phyloP scores from a whole-genome alignment of 1,140 invertebrate species.

The Ostrea edulis region DNA sequence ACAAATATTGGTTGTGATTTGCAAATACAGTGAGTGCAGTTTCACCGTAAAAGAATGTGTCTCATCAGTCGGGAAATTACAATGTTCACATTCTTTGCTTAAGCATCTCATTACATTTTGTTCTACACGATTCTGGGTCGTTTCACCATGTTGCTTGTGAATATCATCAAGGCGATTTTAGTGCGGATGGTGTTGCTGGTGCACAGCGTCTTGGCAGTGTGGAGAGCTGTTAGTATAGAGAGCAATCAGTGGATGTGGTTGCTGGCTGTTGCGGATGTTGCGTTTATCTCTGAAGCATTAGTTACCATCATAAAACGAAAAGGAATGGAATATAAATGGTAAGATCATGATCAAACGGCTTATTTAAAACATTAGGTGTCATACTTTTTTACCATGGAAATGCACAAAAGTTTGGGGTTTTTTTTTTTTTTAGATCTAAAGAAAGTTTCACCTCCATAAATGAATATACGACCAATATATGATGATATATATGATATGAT shows the following conservation, averaged over 20 bases:
- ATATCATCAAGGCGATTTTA: constrained; percentile 66
- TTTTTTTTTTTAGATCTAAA: no score
- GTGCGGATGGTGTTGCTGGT: constrained; percentile 68
- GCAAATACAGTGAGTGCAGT: background rate
- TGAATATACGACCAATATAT: no score
- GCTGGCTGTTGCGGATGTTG: constrained; percentile 62
- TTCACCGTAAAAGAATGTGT: background rate
- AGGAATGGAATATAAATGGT: constrained; percentile 74
- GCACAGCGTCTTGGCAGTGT: constrained; percentile 70
- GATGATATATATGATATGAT: no score
- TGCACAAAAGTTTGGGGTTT: no score
- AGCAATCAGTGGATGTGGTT: constrained; percentile 65
- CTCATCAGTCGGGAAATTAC: background rate
- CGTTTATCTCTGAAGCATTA: constrained; percentile 65
- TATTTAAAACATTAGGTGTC: no score
- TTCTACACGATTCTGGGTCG: background rate
- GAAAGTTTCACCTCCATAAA: no score
- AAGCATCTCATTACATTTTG: background rate
- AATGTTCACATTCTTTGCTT: background rate
- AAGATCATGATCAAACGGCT: background rate
- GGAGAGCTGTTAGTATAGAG: constrained; percentile 65
- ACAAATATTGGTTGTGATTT: constrained; percentile 26
- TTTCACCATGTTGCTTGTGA: constrained; percentile 44
- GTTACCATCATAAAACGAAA: constrained; percentile 67
- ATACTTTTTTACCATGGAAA: no score